Evolutionary conservation across 1,140 invertebrate species (phyloP), one percentile per base, ranked within the genome.

Genomic region (Caenorhabditis latens): DNA sequence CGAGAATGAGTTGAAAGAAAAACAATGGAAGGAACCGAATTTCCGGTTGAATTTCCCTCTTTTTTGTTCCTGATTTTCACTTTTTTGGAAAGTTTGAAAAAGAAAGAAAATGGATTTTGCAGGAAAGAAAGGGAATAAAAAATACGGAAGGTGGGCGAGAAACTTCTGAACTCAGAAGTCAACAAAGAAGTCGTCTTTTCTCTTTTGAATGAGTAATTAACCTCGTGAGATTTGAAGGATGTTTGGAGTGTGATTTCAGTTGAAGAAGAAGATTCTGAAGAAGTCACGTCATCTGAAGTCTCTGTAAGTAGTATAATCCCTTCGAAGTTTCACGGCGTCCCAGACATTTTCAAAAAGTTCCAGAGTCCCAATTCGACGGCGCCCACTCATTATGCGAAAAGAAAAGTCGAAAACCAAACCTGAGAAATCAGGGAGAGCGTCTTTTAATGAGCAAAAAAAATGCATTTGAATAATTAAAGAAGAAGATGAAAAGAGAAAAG

Each of bases 11-110:
- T 4, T 32, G 19, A 21, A 63, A 63, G 32, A 32, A 79, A 79
- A 79, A 79, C 71, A 79, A 79, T 79, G 46, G 71, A 50, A 79
- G 71, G 71, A 79, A 50, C 71, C 46, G 46, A 43, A 79, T 50
- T 79, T 79, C 71, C 71, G 71, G 46, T 53, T 50, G 71, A 79
- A 79, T 79, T 79, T 79, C 71, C 71, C 13, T 16, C 46, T 46
- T 46, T 50, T 53, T 79, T 13, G 43, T 21, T 24, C 46, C 40
- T 50, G n/a, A 43, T 32, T 79, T 32, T 46, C 43, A 43, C 16
- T 71, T 46, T 71, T 46, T 71, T 53, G 46, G 7, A 79, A 32
- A 32, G 32, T 32, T 32, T 32, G 46, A 53, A 79, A 50, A 21
- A n/a, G 6, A 4, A 24, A 21, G 14, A 4, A 43, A 13, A 16